Evolutionary conservation across 2,797 vertebrate species (phyloP), one percentile per base, ranked within the genome.

Genomic region (Phylloscopus collybita): DNA sequence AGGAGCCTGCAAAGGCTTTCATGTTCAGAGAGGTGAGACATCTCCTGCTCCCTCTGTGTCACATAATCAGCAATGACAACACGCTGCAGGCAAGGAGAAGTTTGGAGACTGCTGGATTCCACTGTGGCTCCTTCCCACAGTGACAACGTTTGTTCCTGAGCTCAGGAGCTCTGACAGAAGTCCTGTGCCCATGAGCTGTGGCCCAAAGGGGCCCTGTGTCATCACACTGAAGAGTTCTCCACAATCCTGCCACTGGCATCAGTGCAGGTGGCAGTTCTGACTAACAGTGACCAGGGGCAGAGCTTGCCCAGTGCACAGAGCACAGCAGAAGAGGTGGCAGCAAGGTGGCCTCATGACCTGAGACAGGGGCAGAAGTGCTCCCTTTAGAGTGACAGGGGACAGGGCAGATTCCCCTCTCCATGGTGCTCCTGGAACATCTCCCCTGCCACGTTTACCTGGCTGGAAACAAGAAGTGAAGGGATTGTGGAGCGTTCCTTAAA

Each of bases 101-200:
- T 74, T 86, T 84, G 92, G 91, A 83, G 85, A 19, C 4, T 44
- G 75, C 75, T 75, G 87, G 79, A 56, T 94, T 69, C 40, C 73
- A 66, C 8, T 1, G 25, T 21, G 49, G 61, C 85, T 96, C 59
- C 70, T 92, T 91, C 73, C 76, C 61, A 40, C 80, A 42, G 67
- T 40, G 73, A 86, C 69, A 61, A 21, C 0, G 36, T 86, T 91
- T 66, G 34, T 21, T 91, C 75, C 82, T n/a, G 6, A 84, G 66
- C 73, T 60, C 64, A 7, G 64, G 61, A 84, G 56, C 40, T 96
- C 22, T 90, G 81, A 67, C 79, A 56, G 19, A 80, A 78, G 44
- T 72, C 96, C 32, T 72, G 75, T 49, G 87, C 81, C 94, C 87
- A 7, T 40, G 81, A 96, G 85, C 75, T 90, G 82, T 92, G 75